Base-by-base conservation (phyloP, 1,140 invertebrate species). In the Bombus consobrinus region DNA sequence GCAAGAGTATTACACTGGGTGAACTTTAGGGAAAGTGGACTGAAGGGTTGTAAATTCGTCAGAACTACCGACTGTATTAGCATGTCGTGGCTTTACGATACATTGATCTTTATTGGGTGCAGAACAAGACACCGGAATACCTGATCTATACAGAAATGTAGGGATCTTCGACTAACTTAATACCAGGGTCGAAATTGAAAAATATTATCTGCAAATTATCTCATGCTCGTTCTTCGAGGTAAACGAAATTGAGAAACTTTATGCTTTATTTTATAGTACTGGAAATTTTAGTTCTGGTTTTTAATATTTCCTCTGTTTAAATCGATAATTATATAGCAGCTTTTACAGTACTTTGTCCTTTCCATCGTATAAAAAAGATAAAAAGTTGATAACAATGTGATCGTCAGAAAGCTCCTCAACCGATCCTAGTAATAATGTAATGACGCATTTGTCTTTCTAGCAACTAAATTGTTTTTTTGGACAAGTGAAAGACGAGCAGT, bases 71-170 rank as follows among this genome's bases (percentile, higher is more conserved):
- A 62, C 28, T 77, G 6, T 41, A 77, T 47, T 75, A 57, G 47
- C 73, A 34, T 59, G 74, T 57, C 34, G 53, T 18, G 74, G 74
- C n/a, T 43, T 43, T 66, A 34, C 37, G 59, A 78, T 78, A 78
- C 76, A 78, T 41, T 25, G 59, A 78, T 66, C 76, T 43, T 64
- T 64, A 78, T 78, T 64, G 39, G 37, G 18, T 25, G 41, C 10
- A 15, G n/a, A 39, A 22, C 34, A 39, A 57, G 74, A 37, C 32
- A 53, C 10, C 28, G 32, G 8, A 76, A 37, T 76, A n/a, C 34
- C n/a, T 28, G 15, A 15, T 6, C 47, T 53, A 15, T 25, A 28
- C 12, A 15, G 47, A 28, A 37, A 57, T 15, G 25, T 37, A 53
- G 12, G 12, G 10, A 57, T 39, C 25, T 34, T 28, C n/a, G n/a